Evolutionary conservation across 2,888 invertebrate genomes (phyloP), one percentile per base, ranked within the genome.

Genomic region (Emmelina monodactyla): DNA sequence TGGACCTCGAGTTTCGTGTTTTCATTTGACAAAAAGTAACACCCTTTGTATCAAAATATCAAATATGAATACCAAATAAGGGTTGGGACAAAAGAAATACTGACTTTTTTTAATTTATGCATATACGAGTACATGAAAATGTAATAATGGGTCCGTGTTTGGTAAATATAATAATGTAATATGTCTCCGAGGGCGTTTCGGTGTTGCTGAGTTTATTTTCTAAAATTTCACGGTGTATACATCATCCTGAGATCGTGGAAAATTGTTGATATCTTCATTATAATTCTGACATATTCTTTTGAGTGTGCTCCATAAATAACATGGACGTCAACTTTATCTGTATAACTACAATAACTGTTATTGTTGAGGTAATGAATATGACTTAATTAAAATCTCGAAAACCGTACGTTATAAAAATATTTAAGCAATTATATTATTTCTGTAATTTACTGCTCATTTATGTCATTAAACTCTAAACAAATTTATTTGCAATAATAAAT

Each of bases 21-120:
- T 70, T 64, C 67, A 56, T n/a, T n/a, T n/a, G n/a, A 69, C 68
- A 62, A 57, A 66, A 64, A 71, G 66, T 58, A 58, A 66, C 58
- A 64, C 69, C 71, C 72, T 73, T 79, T 79, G 75, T 79, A 64
- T 60, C 73, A 66, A 70, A 78, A 70, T 71, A 71, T 72, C 72
- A 73, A 78, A 78, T 73, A 79, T 79, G 78, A 79, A 78, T 78
- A 79, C 78, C 72, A 78, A 78, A 78, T 78, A 72, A 78, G 78
- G 79, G 78, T 69, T 66, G 64, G 69, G 62, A 76, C 75, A 78
- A 79, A 75, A 75, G 75, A 72, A 75, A 68, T 70, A 69, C 66
- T 71, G 75, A 65, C 75, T 73, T 64, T 62, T 69, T 76, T 79
- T 78, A 78, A 79, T 78, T 76, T 79, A 79, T 79, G 70, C 70